Percentiles rank a stretch among this genome's conserved stretches.
Conservation (phyloP, 1,140 invertebrate species). For the Drosophila repleta region DNA sequence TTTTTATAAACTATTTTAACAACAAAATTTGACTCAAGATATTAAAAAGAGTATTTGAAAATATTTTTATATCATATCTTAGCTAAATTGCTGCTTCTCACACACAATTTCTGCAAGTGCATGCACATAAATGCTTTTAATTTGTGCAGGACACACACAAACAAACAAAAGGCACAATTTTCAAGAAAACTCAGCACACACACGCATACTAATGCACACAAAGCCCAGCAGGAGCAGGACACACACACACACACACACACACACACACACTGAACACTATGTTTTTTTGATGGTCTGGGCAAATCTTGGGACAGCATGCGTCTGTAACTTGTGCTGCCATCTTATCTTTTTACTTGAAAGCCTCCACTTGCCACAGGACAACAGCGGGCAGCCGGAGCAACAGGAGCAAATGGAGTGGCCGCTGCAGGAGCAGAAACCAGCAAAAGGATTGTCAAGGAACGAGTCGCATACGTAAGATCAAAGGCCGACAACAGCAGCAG, state of each 20-base stretch:
- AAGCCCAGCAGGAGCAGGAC: background rate
- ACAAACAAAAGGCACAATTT: conserved; percentile 56
- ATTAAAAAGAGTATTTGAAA: too few relatives aligned
- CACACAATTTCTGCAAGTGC: background rate
- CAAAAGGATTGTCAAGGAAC: conserved; percentile 23
- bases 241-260: conserved; percentile 17
- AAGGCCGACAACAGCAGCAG: conserved; percentile 23
- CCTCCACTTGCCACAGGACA: conserved; percentile 40
- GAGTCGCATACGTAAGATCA: conserved; percentile 35
- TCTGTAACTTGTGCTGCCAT: conserved; percentile 61
- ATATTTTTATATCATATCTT: too few relatives aligned
- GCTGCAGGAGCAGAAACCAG: background rate
- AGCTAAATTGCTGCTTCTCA: background rate
- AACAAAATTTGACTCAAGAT: too few relatives aligned
- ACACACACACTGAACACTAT: conserved; percentile 1
- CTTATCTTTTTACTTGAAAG: conserved; percentile 76
- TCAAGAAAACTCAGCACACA: conserved; percentile 69
- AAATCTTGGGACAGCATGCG: conserved; percentile 59
- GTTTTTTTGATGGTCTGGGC: conserved; percentile 38
- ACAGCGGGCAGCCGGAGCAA: background rate
- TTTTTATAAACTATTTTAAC: too few relatives aligned
- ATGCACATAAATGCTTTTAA: conserved; percentile 71
- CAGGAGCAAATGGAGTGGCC: background rate
- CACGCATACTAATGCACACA: conserved; percentile 13
- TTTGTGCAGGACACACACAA: conserved; percentile 59